A percentile compares a stretch with the other conserved stretches of the same genome.
Evolutionary conservation across 2,888 invertebrate genomes (phyloP).

Genomic region (Liodrosophila aerea): DNA sequence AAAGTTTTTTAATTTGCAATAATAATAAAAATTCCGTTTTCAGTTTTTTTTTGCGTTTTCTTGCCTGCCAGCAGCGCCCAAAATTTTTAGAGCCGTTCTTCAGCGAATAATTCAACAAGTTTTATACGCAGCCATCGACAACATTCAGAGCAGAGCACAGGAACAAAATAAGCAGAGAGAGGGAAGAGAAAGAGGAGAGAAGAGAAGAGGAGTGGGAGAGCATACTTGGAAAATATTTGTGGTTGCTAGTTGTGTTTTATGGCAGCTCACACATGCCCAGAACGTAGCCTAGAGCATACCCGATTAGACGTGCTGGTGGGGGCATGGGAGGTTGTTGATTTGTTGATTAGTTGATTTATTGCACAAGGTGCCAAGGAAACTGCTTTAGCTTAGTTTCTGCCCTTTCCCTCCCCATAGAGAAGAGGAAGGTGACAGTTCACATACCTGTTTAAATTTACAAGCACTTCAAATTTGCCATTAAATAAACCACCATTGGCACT

Average conservation of each 20-base stretch:
- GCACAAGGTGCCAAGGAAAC: constrained; percentile 20
- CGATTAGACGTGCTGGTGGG: not conserved
- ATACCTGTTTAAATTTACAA: constrained; percentile 54
- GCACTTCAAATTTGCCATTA: constrained; percentile 37
- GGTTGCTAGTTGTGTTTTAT: constrained; percentile 53
- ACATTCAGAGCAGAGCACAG: not conserved
- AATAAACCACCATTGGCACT: constrained; percentile 12
- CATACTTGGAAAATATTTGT: constrained; percentile 58
- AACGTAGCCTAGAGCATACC: not conserved
- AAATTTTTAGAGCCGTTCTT: constrained; percentile 20
- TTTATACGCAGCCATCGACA: constrained; percentile 60
- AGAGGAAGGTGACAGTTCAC: constrained; percentile 21
- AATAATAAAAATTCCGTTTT: constrained; percentile 69
- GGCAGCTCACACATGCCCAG: constrained; percentile 34
- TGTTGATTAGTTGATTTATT: constrained; percentile 61
- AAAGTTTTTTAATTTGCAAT: constrained; percentile 77
- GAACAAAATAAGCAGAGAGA: not conserved
- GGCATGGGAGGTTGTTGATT: constrained; percentile 10
- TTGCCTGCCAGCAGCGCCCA: constrained; percentile 28
- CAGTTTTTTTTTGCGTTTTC: constrained; percentile 4
- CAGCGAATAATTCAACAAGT: constrained; percentile 69
- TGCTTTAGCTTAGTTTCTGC: constrained; percentile 12
- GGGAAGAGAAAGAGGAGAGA: not conserved
- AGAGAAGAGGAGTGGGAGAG: not conserved
- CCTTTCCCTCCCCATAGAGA: not conserved